phyloP scores from a whole-genome alignment of 1,140 invertebrate genomes.

The Meteorus sp. region DNA sequence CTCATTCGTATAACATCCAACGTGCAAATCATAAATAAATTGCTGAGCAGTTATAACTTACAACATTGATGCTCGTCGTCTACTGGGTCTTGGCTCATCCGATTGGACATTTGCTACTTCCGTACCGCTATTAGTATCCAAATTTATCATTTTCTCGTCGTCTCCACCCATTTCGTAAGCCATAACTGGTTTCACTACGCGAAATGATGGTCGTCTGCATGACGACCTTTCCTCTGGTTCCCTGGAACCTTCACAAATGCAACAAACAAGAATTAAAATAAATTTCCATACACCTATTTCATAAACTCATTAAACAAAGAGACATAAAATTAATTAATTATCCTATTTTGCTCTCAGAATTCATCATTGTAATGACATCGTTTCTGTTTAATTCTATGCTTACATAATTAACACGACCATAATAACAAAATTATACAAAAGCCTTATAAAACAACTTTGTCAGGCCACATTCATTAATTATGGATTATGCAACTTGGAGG shows the following conservation, averaged over 20 bases:
- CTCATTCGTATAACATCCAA: no score
- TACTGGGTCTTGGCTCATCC: slow-evolving; percentile 64
- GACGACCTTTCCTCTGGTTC: slow-evolving; percentile 47
- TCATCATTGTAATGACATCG: no score
- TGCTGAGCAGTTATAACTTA: slow-evolving; percentile 65
- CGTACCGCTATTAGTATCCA: slow-evolving; percentile 53
- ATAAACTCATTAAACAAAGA: no score
- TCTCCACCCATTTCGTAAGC: slow-evolving; percentile 54
- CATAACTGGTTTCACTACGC: slow-evolving; percentile 51
- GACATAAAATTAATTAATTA: no score
- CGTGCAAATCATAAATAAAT: not conserved
- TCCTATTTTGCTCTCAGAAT: no score
- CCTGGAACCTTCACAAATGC: slow-evolving; percentile 36
- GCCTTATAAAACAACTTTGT: no score
- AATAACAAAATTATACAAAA: no score
- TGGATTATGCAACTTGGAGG: no score
- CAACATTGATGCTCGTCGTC: slow-evolving; percentile 53
- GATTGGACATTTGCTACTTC: slow-evolving; percentile 56
- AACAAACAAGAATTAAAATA: not conserved
- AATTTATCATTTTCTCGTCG: slow-evolving; percentile 62
- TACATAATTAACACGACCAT: no score
- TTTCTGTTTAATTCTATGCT: no score
- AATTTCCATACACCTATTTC: no score
- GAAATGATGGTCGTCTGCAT: slow-evolving; percentile 71
- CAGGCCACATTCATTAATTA: no score